Conservation (phyloP, 2,113 vertebrate species). For the Seriola aureovittata region DNA sequence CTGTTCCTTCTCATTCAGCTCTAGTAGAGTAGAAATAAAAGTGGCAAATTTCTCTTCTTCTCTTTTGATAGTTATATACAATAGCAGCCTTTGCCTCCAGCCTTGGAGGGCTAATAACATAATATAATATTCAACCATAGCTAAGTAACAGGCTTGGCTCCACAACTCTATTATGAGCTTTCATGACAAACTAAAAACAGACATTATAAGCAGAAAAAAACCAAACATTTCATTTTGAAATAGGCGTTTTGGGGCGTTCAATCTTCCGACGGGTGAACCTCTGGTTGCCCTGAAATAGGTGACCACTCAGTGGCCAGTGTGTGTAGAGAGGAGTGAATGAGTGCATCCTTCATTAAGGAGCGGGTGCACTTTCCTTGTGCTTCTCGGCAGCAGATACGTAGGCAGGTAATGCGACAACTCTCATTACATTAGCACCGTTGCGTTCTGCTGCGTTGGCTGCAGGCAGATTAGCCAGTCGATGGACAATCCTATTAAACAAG, state of each 20-base stretch:
- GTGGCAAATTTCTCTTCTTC: neutral
- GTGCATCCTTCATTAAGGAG: slow-evolving; percentile 54
- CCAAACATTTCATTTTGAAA: slow-evolving; percentile 68
- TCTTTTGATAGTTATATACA: slow-evolving; percentile 25
- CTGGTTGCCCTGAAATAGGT: slow-evolving; percentile 55
- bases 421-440: slow-evolving; percentile 82
- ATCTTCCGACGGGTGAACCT: slow-evolving; percentile 52
- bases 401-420: slow-evolving; percentile 62
- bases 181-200: slow-evolving; percentile 43
- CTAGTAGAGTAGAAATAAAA: slow-evolving; percentile 21
- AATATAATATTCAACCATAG: slow-evolving; percentile 44
- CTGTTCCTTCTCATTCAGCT: slow-evolving; percentile 1
- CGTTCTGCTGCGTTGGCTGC: slow-evolving; percentile 83
- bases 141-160: slow-evolving; percentile 35
- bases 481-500: slow-evolving; percentile 87
- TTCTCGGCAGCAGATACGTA: slow-evolving; percentile 44
- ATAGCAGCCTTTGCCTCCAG: slow-evolving; percentile 54
- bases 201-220: slow-evolving; percentile 14
- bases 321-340: slow-evolving; percentile 44
- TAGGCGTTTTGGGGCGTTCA: slow-evolving; percentile 55
- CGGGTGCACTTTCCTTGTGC: slow-evolving; percentile 44
- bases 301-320: slow-evolving; percentile 82
- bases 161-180: slow-evolving; percentile 35
- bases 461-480: slow-evolving; percentile 81
- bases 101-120: slow-evolving; percentile 27